A percentile compares a stretch with the other conserved stretches of the same genome.
Evolutionary conservation across 2,113 vertebrate genomes (phyloP).

Genomic region (Tachuris rubrigastra): DNA sequence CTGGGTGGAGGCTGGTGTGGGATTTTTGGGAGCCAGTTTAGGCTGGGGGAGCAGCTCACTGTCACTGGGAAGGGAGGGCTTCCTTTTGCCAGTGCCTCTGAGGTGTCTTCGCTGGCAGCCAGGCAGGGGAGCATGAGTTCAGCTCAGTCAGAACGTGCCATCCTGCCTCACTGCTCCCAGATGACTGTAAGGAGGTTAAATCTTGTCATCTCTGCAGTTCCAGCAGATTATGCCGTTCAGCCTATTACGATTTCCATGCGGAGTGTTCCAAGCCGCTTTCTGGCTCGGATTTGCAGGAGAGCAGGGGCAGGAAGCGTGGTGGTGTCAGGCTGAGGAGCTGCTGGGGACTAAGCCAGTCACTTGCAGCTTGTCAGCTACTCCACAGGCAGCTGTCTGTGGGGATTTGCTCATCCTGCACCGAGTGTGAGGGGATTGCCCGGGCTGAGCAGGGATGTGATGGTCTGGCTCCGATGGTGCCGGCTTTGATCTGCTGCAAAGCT

Average conservation of each 20-base stretch:
- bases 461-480: not conserved
- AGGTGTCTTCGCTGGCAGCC: slow-evolving; percentile 20
- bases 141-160: slow-evolving; percentile 38
- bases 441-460: not conserved
- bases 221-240: slow-evolving; percentile 39
- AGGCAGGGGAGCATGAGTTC: not conserved
- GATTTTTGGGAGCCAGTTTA: not conserved
- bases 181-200: slow-evolving; percentile 39
- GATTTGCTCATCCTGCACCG: not conserved
- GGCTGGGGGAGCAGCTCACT: not conserved
- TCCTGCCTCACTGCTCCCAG: not conserved
- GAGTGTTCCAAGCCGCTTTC: slow-evolving; percentile 33
- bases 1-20: not conserved
- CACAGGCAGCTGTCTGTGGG: not conserved
- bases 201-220: slow-evolving; percentile 18
- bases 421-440: not conserved
- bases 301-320: not conserved
- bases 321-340: slow-evolving; percentile 13
- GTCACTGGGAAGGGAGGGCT: not conserved
- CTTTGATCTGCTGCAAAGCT: not conserved
- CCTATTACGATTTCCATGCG: slow-evolving; percentile 3
- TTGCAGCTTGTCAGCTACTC: not conserved
- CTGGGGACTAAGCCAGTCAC: not conserved
- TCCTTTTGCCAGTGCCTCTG: not conserved
- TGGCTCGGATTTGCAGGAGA: not conserved